phyloP scores from a whole-genome alignment of 2,113 vertebrate genomes.

The Porphyrio hochstetteri region DNA sequence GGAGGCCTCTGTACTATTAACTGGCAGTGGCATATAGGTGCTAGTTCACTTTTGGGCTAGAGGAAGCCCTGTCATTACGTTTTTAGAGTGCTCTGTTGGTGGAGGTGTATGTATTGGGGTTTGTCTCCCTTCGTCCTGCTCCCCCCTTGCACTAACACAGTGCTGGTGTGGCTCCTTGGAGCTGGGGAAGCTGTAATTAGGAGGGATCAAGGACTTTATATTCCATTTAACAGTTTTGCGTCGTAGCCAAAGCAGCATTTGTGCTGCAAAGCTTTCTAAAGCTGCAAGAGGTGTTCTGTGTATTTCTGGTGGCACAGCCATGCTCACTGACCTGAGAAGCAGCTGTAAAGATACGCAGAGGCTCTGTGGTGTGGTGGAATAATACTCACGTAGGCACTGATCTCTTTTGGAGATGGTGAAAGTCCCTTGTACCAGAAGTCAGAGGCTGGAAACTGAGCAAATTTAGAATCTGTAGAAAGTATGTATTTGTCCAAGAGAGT shows the following conservation, averaged over 20 bases:
- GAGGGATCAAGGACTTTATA: background rate
- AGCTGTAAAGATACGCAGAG: background rate
- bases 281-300: background rate
- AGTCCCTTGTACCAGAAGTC: background rate
- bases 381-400: background rate
- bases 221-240: background rate
- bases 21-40: background rate
- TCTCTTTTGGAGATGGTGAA: background rate
- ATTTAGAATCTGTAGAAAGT: background rate
- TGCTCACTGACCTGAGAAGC: background rate
- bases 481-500: background rate
- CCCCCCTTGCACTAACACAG: background rate
- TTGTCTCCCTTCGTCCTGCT: background rate
- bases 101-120: background rate
- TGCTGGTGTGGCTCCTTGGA: background rate
- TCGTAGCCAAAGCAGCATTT: background rate
- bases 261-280: background rate
- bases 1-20: background rate
- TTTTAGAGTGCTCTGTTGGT: background rate
- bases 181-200: background rate
- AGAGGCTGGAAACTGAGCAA: background rate
- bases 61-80: background rate
- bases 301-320: background rate
- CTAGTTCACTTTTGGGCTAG: background rate
- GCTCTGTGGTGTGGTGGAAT: background rate